A percentile compares a stretch with the other conserved stretches of the same genome.
Evolutionary conservation across 1,140 invertebrate species (phyloP).

Genomic region (Adoxophyes honmai): DNA sequence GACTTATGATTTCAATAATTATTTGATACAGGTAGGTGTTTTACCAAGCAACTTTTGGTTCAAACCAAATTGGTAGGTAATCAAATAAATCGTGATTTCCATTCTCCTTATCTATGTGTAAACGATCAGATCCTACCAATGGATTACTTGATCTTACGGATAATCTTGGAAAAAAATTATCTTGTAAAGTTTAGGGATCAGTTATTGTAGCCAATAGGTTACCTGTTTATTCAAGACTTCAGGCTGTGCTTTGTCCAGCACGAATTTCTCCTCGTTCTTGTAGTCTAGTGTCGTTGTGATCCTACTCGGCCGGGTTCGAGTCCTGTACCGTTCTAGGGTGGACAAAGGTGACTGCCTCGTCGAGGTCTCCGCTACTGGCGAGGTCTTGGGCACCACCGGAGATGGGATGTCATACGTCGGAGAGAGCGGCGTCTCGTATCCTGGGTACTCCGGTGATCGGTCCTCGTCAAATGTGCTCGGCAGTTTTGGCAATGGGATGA

Average conservation of each 20-base stretch:
- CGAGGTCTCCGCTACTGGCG: constrained; percentile 30
- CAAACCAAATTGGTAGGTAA: no score
- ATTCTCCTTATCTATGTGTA: no score
- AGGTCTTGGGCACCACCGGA: constrained; percentile 44
- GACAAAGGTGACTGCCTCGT: constrained; percentile 57
- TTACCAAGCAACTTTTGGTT: no score
- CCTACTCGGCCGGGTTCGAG: constrained; percentile 52
- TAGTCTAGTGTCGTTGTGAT: constrained; percentile 56
- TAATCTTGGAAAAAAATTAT: no score
- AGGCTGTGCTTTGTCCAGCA: constrained; percentile 66
- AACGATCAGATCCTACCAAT: no score
- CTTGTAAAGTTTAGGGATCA: not conserved
- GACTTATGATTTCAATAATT: no score
- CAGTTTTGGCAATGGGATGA: constrained; percentile 75
- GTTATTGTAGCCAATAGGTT: constrained; percentile 8
- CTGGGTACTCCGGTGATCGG: constrained; percentile 47
- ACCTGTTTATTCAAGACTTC: constrained; percentile 73
- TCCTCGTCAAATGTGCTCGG: constrained; percentile 69
- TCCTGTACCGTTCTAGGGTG: constrained; percentile 65
- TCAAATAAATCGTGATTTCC: no score
- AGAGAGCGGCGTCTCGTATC: constrained; percentile 24
- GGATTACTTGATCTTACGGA: no score
- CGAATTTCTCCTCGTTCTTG: constrained; percentile 70
- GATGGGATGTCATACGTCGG: constrained; percentile 54
- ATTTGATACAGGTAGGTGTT: no score